Percentiles rank a stretch among this genome's conserved stretches.
Evolutionary conservation across 1,140 invertebrate species (phyloP).

Genomic region (Eciton burchellii): DNA sequence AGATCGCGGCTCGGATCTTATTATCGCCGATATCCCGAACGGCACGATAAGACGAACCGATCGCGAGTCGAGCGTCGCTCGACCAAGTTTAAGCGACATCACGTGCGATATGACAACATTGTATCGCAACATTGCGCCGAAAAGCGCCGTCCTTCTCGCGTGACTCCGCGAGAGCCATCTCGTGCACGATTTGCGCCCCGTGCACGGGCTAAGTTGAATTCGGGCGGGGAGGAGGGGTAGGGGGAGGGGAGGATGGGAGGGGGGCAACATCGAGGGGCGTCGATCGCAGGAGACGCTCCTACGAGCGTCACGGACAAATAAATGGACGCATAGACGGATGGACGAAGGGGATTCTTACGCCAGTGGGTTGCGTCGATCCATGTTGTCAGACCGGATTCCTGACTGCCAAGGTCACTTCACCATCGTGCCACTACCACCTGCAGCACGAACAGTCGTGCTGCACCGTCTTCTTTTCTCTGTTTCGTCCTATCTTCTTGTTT

Average conservation of each 20-base stretch:
- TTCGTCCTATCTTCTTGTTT: constrained; percentile 9
- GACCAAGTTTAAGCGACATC: background rate
- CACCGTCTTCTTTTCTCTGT: constrained; percentile 36
- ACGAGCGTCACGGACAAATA: constrained; percentile 33
- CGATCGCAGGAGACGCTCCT: background rate
- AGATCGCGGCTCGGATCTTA: too few relatives aligned
- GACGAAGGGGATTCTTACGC: constrained; percentile 67
- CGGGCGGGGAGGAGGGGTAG: background rate
- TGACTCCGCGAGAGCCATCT: background rate
- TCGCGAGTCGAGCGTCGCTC: too few relatives aligned
- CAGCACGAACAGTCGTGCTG: constrained; percentile 39
- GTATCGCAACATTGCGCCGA: background rate
- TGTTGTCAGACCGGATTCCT: constrained; percentile 81
- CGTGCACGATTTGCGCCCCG: too few relatives aligned
- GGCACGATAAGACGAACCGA: too few relatives aligned
- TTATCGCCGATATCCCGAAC: too few relatives aligned
- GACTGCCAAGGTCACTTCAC: constrained; percentile 79
- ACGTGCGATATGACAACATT: background rate
- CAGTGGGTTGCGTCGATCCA: constrained; percentile 76
- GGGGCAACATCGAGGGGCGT: constrained; percentile 1
- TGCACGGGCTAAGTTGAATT: background rate
- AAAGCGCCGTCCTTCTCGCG: too few relatives aligned
- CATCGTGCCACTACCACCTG: constrained; percentile 50
- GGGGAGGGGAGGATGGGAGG: background rate
- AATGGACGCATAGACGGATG: constrained; percentile 39